phyloP scores from a whole-genome alignment of 2,797 vertebrate genomes.

The Hydrophis major region DNA sequence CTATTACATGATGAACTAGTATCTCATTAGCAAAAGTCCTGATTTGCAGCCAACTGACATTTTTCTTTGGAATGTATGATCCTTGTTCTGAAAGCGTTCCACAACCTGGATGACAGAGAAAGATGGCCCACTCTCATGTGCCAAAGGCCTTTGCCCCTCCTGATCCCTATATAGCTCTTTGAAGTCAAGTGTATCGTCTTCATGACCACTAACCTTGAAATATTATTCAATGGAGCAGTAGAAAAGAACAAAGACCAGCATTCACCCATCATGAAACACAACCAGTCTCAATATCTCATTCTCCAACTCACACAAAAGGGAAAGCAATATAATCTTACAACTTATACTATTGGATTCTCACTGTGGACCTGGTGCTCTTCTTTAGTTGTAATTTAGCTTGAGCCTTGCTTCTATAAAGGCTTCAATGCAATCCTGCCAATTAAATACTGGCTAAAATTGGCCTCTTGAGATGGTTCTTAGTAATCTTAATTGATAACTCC shows the following conservation, averaged over 20 bases:
- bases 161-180: not conserved
- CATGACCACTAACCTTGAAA: not conserved
- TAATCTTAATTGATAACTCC: not conserved
- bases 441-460: not conserved
- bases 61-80: not conserved
- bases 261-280: not conserved
- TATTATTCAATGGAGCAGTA: not conserved
- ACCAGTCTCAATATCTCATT: not conserved
- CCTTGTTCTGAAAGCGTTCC: not conserved
- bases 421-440: not conserved
- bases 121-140: not conserved
- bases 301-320: not conserved
- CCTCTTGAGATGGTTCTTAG: not conserved
- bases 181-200: not conserved
- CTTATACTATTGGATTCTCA: not conserved
- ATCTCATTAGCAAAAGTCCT: fast-evolving
- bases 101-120: not conserved
- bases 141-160: not conserved
- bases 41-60: not conserved
- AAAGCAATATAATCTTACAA: not conserved
- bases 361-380: not conserved
- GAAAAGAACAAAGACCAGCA: not conserved
- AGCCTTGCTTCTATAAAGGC: not conserved
- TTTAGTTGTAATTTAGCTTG: not conserved
- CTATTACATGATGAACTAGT: not conserved